These are phyloP conservation scores for Lacerta bilineata DNA, from an alignment of 2,797 vertebrate genomes.

Conservation along the genomic window DNA sequence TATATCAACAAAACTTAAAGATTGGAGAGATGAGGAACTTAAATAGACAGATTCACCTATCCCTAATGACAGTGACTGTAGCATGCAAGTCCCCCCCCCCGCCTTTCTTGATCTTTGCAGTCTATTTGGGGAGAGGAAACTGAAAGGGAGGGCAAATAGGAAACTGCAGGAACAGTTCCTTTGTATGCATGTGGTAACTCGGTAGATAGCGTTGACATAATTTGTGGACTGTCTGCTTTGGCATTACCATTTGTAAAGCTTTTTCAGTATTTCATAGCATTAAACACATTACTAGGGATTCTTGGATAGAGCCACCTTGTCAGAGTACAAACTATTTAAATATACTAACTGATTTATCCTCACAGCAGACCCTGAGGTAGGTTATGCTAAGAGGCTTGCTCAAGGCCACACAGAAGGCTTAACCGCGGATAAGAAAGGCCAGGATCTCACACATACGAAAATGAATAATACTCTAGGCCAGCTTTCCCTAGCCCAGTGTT, in stretches of 20 bases:
- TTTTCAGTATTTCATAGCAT: not conserved
- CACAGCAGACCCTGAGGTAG: not conserved
- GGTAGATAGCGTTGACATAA: too few relatives aligned
- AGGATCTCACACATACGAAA: not conserved
- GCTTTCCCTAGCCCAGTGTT: not conserved
- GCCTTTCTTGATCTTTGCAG: not conserved
- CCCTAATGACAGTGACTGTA: too few relatives aligned
- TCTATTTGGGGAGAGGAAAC: not conserved
- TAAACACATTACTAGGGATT: not conserved
- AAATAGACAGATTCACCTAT: too few relatives aligned
- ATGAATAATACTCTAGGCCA: not conserved
- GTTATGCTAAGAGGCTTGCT: not conserved
- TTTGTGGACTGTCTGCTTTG: not conserved
- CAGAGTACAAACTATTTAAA: not conserved
- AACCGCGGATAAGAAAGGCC: not conserved
- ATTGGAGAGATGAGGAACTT: too few relatives aligned
- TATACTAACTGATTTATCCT: not conserved
- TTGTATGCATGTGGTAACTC: not conserved
- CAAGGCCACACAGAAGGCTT: not conserved
- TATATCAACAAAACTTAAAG: too few relatives aligned
- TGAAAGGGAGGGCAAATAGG: not conserved
- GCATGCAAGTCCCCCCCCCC: rapidly evolving
- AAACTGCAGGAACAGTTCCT: not conserved
- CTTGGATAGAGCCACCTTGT: not conserved
- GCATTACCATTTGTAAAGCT: not conserved